phyloP scores from a whole-genome alignment of 35 echinoderm and acorn worm species.

The Lytechinus pictus region DNA sequence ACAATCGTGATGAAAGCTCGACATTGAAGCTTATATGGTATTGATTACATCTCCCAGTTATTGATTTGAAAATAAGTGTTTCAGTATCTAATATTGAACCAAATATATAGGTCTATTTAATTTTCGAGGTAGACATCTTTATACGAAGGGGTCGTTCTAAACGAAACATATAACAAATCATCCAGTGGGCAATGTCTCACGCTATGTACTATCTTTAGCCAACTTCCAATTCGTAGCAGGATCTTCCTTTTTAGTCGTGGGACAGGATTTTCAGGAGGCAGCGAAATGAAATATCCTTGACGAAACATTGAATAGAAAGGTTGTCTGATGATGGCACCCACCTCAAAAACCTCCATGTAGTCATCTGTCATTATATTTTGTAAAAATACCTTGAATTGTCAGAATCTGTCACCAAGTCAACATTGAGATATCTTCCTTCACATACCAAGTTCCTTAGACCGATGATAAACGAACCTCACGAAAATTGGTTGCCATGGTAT shows the following conservation, averaged over 20 bases:
- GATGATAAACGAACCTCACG: background rate
- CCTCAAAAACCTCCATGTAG: background rate
- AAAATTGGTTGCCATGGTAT: background rate
- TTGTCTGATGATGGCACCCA: background rate
- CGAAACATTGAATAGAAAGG: background rate
- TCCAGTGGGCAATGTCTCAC: background rate
- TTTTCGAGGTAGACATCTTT: background rate
- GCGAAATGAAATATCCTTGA: background rate
- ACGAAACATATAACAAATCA: background rate
- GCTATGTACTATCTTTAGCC: background rate
- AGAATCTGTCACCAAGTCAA: background rate
- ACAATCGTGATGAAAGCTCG: background rate
- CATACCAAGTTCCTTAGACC: background rate
- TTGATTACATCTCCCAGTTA: background rate
- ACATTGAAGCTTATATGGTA: background rate
- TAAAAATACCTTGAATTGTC: slow-evolving; percentile 5
- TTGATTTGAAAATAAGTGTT: background rate
- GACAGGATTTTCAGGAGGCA: background rate
- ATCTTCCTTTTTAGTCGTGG: background rate
- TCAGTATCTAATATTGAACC: background rate
- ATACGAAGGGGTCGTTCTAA: background rate
- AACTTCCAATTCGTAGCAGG: background rate
- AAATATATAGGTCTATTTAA: too few relatives aligned
- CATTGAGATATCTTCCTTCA: background rate
- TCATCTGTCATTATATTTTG: background rate